Base-by-base conservation (phyloP, 2,888 invertebrate species). In the Gryllus longicercus region DNA sequence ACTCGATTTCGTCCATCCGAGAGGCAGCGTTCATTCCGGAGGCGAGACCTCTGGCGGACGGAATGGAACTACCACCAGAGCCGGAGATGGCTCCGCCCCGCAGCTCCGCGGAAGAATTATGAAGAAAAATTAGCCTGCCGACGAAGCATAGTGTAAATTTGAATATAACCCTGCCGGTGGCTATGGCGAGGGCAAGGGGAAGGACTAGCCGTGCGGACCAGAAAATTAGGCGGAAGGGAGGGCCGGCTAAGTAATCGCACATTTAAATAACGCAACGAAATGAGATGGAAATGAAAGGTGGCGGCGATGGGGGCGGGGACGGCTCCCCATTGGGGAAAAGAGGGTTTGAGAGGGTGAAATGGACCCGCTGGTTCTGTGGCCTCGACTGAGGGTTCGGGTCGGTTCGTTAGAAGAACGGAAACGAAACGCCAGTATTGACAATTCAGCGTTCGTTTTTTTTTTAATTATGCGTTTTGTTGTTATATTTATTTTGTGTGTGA, bases 71-170 rank as follows among this genome's bases (percentile, higher is more conserved):
- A 63, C 11, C 14, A 63, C 16, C 63, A 63, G n/a, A 0, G 63
- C 3, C 14, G 63, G 16, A 14, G 16, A 18, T n/a, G 16, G n/a
- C 12, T 63, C 63, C 63, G 8, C 63, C n/a, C 63, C 14, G 12
- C 63, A 1, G 63, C 14, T 11, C 1, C 0, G 63, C 63, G n/a
- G 16, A 63, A 63, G 63, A 63, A 16, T 63, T 63, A 63, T 63
- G 63, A 63, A 63, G 63, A 63, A 63, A 63, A 63, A 63, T 63
- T 63, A 63, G 63, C 63, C 63, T 63, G 63, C 63, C 63, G 63
- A 63, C 63, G 63, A 63, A 63, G 63, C 63, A 63, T 63, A 63
- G 63, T 63, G 63, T 63, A 63, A 63, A 63, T 63, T 63, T 63
- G 63, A 63, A 63, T 63, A 63, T 63, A 63, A 16, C 63, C 38